Evolutionary conservation across 2,113 vertebrate genomes (phyloP).

Genomic region (Silurus meridionalis): DNA sequence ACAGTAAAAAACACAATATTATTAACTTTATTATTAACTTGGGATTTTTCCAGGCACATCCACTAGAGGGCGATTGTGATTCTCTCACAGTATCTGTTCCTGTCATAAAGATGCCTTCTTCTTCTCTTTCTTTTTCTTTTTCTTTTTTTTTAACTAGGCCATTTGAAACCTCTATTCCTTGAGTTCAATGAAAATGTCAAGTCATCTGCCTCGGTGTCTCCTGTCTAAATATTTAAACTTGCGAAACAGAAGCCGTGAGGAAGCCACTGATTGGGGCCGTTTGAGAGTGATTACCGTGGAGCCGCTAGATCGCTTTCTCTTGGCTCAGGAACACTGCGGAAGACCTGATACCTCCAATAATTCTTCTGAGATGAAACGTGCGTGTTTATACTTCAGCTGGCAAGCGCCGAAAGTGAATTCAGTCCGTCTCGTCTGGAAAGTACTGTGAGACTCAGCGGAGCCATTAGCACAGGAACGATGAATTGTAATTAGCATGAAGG

Average conservation of each 20-base stretch:
- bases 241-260: neutral
- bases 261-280: conserved; percentile 30
- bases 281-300: conserved; percentile 41
- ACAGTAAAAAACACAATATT: neutral
- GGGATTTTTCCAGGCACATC: neutral
- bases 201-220: conserved; percentile 43
- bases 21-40: neutral
- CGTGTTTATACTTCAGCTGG: conserved; percentile 41
- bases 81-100: neutral
- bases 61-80: conserved; percentile 34
- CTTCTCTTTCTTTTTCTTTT: conserved; percentile 18
- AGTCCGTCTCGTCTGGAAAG: neutral
- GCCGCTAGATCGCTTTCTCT: conserved; percentile 44
- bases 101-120: conserved; percentile 11
- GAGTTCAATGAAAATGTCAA: conserved; percentile 31
- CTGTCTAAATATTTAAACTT: conserved; percentile 40
- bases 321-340: conserved; percentile 30
- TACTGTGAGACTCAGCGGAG: neutral
- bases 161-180: conserved; percentile 33
- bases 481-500: conserved; percentile 1
- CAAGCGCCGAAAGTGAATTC: neutral
- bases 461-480: conserved; percentile 9
- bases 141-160: neutral
- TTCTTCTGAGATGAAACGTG: conserved; percentile 36
- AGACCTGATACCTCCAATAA: conserved; percentile 56